phyloP scores from a whole-genome alignment of 2,888 invertebrate genomes.

The Psococerastis gibbosa region DNA sequence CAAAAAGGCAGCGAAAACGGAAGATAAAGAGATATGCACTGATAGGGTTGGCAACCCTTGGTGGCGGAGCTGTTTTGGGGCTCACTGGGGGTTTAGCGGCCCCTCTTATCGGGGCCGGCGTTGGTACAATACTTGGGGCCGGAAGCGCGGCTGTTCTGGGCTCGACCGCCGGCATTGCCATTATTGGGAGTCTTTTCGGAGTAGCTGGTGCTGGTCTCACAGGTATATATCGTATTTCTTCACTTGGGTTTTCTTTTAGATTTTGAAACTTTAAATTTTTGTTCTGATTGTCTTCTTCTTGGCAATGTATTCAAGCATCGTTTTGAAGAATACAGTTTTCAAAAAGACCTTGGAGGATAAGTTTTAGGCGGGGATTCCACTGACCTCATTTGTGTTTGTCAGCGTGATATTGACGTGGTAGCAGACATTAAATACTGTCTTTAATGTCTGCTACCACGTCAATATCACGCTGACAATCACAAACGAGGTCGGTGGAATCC shows the following conservation, averaged over 20 bases:
- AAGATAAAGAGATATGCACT: constrained; percentile 39
- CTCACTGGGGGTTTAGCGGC: constrained; percentile 47
- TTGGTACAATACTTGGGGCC: constrained; percentile 29
- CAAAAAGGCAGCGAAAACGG: constrained; percentile 28
- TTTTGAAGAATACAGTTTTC: too few species aligned
- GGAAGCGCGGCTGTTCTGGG: constrained; percentile 29
- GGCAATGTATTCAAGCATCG: too few species aligned
- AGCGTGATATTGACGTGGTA: too few species aligned
- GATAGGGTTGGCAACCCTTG: constrained; percentile 41
- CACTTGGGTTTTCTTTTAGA: background rate
- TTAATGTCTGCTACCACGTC: too few species aligned
- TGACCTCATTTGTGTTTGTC: too few species aligned
- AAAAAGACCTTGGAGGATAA: too few species aligned
- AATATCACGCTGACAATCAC: too few species aligned
- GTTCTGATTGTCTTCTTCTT: too few species aligned
- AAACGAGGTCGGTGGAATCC: too few species aligned
- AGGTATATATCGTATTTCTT: constrained; percentile 22
- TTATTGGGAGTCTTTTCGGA: constrained; percentile 41
- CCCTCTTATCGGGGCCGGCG: constrained; percentile 36
- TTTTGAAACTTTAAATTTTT: background rate
- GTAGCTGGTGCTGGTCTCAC: constrained; percentile 46
- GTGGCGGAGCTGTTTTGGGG: constrained; percentile 42
- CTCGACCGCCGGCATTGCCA: constrained; percentile 32
- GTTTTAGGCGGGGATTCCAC: too few species aligned
- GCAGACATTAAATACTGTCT: too few species aligned